These are phyloP conservation scores for Ptychadena robeensis DNA, from an alignment of 2,797 vertebrate genomes.

Conservation along the genomic window DNA sequence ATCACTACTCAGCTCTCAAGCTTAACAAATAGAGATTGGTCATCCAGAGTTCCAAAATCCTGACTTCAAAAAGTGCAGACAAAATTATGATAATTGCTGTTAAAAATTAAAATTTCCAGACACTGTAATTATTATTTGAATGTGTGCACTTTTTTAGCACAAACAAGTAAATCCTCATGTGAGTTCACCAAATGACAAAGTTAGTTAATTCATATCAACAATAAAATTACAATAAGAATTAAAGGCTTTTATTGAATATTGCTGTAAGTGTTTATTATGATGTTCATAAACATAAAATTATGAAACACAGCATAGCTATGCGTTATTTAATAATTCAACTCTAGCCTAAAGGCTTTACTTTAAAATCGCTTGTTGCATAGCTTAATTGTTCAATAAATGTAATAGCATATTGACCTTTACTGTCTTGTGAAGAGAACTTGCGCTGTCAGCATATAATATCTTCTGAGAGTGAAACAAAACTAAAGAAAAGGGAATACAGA, in stretches of 20 bases:
- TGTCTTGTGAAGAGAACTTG: constrained; percentile 39
- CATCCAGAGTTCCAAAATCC: too few species aligned
- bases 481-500: not conserved
- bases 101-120: not conserved
- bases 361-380: constrained; percentile 42
- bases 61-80: not conserved
- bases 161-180: not conserved
- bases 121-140: not conserved
- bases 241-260: not conserved
- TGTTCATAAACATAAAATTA: constrained; percentile 32
- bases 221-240: not conserved
- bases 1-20: too few species aligned
- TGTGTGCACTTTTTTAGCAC: not conserved
- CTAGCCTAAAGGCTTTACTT: constrained; percentile 28
- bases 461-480: constrained; percentile 7
- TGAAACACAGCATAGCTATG: constrained; percentile 15
- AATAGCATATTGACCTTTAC: constrained; percentile 45
- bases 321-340: constrained; percentile 48
- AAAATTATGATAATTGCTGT: not conserved
- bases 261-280: constrained; percentile 29
- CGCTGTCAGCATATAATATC: constrained; percentile 46
- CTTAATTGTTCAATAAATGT: constrained; percentile 52
- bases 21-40: not conserved
- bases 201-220: not conserved
- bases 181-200: not conserved